Evolutionary conservation across 2,797 vertebrate genomes (phyloP).

Genomic region (Melanotaenia maccullochi): DNA sequence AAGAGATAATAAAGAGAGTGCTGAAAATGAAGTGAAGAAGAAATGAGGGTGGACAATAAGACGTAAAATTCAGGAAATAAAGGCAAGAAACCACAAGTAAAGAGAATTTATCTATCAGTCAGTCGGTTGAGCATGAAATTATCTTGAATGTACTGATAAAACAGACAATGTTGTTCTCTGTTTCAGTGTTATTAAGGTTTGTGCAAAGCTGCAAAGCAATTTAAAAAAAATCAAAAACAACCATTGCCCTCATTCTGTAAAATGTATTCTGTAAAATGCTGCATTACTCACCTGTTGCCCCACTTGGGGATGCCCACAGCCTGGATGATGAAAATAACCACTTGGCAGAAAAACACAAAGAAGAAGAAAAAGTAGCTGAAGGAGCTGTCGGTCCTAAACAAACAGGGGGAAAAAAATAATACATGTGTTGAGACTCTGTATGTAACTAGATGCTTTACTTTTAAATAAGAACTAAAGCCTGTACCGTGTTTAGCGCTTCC

Average conservation of each 20-base stretch:
- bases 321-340: slow-evolving; percentile 92
- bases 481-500: too few relatives aligned
- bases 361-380: slow-evolving; percentile 99
- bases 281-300: slow-evolving; percentile 91
- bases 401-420: background rate
- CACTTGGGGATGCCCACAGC: slow-evolving; percentile 89
- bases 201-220: background rate
- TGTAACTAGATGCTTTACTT: too few relatives aligned
- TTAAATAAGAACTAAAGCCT: background rate
- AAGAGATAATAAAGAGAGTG: slow-evolving; percentile 36
- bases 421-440: too few relatives aligned
- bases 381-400: slow-evolving; percentile 94
- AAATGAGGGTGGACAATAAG: too few relatives aligned
- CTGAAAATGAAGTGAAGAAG: slow-evolving; percentile 34
- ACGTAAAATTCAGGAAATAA: too few relatives aligned
- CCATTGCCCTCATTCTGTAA: slow-evolving; percentile 27
- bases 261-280: too few relatives aligned
- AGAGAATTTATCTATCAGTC: background rate
- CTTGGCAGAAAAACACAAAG: slow-evolving; percentile 95
- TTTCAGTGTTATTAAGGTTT: background rate
- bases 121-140: background rate
- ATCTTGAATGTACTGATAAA: background rate
- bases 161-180: background rate
- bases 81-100: background rate
- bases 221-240: too few relatives aligned